Evolutionary conservation across 1,140 invertebrate species (phyloP).

Genomic region (Ceratosolen solmsi): DNA sequence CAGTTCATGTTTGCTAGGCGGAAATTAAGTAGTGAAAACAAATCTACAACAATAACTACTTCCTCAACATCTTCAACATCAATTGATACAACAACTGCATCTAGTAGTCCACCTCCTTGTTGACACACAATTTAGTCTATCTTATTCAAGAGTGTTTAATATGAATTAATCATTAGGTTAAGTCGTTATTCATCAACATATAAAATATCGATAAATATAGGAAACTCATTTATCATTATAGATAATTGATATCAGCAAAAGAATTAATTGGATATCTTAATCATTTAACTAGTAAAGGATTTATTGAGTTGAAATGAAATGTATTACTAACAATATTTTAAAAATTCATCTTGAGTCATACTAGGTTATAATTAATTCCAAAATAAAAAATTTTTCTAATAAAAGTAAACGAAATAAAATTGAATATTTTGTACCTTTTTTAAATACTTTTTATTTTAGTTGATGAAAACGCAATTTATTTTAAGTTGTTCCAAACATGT

Average conservation of each 20-base stretch:
- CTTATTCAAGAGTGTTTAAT: slow-evolving; percentile 39
- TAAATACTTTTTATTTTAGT: slow-evolving; percentile 11
- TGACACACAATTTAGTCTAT: slow-evolving; percentile 36
- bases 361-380: background rate
- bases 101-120: slow-evolving; percentile 61
- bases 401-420: background rate
- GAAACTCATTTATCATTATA: slow-evolving; percentile 5
- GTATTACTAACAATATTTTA: background rate
- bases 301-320: slow-evolving; percentile 7
- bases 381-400: slow-evolving; percentile 40
- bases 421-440: slow-evolving; percentile 34
- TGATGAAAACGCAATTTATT: slow-evolving; percentile 16
- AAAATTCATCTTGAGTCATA: background rate
- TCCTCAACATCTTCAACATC: slow-evolving; percentile 59
- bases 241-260: slow-evolving; percentile 40
- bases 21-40: slow-evolving; percentile 63
- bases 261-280: slow-evolving; percentile 21
- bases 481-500: slow-evolving; percentile 8
- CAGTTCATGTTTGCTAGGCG: slow-evolving; percentile 71
- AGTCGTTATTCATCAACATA: slow-evolving; percentile 35
- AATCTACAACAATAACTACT: slow-evolving; percentile 58
- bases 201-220: slow-evolving; percentile 17
- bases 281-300: background rate
- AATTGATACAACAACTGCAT: slow-evolving; percentile 61
- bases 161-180: slow-evolving; percentile 46